Conservation (phyloP, 35 echinoderm and acorn worm genomes). For the Heliocidaris erythrogramma region DNA sequence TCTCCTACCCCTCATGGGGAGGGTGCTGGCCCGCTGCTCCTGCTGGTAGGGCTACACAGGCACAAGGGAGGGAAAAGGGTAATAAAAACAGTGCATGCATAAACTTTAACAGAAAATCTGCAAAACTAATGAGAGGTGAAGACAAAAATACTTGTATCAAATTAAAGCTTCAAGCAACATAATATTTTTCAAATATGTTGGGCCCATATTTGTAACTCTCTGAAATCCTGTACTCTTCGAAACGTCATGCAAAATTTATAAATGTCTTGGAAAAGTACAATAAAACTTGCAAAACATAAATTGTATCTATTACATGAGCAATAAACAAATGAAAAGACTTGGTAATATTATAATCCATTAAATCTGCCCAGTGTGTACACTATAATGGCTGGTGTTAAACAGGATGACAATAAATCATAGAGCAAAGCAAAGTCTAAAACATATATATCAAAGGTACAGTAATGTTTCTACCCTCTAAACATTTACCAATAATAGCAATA, state of each 20-base stretch:
- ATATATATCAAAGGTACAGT: neutral
- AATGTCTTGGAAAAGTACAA: neutral
- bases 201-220: too few species aligned
- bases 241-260: neutral
- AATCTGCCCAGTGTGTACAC: neutral
- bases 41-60: neutral
- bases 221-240: neutral
- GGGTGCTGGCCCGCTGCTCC: constrained; percentile 17
- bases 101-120: neutral
- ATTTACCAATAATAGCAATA: too few species aligned
- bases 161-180: neutral
- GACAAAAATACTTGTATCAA: neutral
- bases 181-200: too few species aligned
- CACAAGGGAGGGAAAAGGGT: neutral
- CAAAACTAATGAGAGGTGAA: neutral
- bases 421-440: neutral
- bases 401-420: neutral
- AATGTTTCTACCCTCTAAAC: too few species aligned
- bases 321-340: neutral
- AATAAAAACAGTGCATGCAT: constrained; percentile 4
- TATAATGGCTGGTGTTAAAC: neutral
- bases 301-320: neutral
- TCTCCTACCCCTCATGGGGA: neutral
- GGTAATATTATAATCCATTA: neutral
- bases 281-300: neutral